Evolutionary conservation across 2,797 vertebrate species (phyloP).

Genomic region (Oreonectes daqikongensis): DNA sequence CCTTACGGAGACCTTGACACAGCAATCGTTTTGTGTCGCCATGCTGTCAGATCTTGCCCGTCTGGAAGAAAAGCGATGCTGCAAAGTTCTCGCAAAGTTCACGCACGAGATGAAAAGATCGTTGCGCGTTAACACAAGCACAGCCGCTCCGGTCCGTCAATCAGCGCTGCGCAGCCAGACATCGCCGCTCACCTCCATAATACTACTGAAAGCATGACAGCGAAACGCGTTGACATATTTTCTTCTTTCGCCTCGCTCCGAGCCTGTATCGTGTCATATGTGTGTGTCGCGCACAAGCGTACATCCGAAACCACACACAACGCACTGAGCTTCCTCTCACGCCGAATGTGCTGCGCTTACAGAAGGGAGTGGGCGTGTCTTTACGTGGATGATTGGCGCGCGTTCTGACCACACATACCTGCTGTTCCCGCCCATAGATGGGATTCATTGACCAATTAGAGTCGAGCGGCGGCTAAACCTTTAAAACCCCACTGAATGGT

Average conservation of each 20-base stretch:
- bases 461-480: background rate
- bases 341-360: conserved; percentile 50
- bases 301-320: conserved; percentile 48
- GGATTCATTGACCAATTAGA: conserved; percentile 63
- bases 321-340: conserved; percentile 42
- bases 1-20: conserved; percentile 93
- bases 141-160: conserved; percentile 58
- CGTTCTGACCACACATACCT: conserved; percentile 42
- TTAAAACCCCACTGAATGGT: conserved; percentile 58
- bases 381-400: conserved; percentile 59
- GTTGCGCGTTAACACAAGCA: conserved; percentile 51
- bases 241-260: conserved; percentile 16
- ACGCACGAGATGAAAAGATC: conserved; percentile 36
- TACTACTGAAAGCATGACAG: background rate
- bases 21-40: conserved; percentile 88
- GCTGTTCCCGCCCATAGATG: conserved; percentile 44
- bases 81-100: conserved; percentile 35
- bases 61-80: conserved; percentile 42
- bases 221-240: background rate
- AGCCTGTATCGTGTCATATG: conserved; percentile 69
- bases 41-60: conserved; percentile 65
- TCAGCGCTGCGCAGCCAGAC: conserved; percentile 49
- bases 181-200: conserved; percentile 22
- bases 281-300: conserved; percentile 45
- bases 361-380: conserved; percentile 55